Base-by-base conservation (phyloP, 2,797 vertebrate species). In the Centropyge bicolor region DNA sequence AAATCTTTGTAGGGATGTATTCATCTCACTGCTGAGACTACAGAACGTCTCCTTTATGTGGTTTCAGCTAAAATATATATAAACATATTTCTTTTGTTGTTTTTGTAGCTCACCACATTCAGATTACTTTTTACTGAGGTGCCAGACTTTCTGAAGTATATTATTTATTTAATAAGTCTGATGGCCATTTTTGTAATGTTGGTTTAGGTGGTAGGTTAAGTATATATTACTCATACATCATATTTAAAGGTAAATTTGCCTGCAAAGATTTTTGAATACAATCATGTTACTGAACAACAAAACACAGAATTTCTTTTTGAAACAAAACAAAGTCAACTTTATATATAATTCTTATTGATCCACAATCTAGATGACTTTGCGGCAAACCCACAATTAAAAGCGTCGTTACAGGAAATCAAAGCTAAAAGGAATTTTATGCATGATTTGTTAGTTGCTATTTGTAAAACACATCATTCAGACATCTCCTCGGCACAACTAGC, bases 1-100 rank as follows among this genome's bases (percentile, higher is more conserved):
- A 83, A 85, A 59, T 49, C 38, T 68, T 64, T 65, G 51, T 43
- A 73, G 78, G 82, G 86, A 90, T 87, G 83, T 87, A 57, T 70
- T 63, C 13, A 22, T 45, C 31, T 65, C 55, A 8, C 13, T 4
- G 8, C 49, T 3, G 7, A 69, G 63, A 35, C 52, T 3, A 31
- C n/a, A 66, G 10, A 72, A 35, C n/a, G 35, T 80, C 49, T 16
- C 22, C 19, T 56, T 57, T 45, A 5, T 66, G 11, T 56, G n/a
- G 22, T 46, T 86, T 72, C 40, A 76, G 46, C n/a, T 68, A 16
- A 70, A 81, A 46, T 51, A n/a, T n/a, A n/a, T n/a, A n/a, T n/a
- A n/a, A n/a, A n/a, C 4, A 1, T 16, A 35, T 61, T 56, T 40
- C 24, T 41, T 22, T 63, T n/a, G 40, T 19, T 45, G 27, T 43